These are phyloP conservation scores for Drosophila stalkeri DNA, from an alignment of 2,888 invertebrate species.

Conservation along the genomic window DNA sequence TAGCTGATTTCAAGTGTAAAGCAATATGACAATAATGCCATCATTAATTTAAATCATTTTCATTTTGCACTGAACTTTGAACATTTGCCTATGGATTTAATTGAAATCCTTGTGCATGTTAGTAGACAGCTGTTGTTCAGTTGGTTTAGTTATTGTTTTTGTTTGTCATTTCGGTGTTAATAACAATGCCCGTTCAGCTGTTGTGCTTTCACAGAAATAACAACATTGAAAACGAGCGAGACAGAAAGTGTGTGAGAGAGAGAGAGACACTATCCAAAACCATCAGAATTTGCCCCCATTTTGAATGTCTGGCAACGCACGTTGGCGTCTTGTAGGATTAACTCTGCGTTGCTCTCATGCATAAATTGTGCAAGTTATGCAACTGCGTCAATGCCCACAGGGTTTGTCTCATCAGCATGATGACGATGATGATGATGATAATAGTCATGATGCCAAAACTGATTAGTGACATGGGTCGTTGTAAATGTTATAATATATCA, in stretches of 20 bases:
- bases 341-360: constrained; percentile 64
- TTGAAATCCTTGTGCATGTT: constrained; percentile 2
- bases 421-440: constrained; percentile 16
- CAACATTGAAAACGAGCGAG: constrained; percentile 11
- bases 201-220: constrained; percentile 39
- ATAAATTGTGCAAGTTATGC: constrained; percentile 72
- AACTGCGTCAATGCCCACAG: constrained; percentile 24
- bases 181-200: constrained; percentile 55
- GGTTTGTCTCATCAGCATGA: constrained; percentile 16
- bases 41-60: constrained; percentile 18
- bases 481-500: not conserved
- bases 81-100: constrained; percentile 15
- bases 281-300: constrained; percentile 3
- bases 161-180: constrained; percentile 60
- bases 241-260: not conserved
- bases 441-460: constrained; percentile 16
- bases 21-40: not conserved
- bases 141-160: constrained; percentile 32
- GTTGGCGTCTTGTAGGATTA: constrained; percentile 66
- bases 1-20: constrained; percentile 1
- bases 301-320: constrained; percentile 55
- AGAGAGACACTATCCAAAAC: constrained; percentile 7
- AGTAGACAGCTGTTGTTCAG: constrained; percentile 8
- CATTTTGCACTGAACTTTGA: constrained; percentile 4
- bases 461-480: constrained; percentile 21